phyloP scores from a whole-genome alignment of 2,113 vertebrate genomes.

The Genyomyrus donnyi region DNA sequence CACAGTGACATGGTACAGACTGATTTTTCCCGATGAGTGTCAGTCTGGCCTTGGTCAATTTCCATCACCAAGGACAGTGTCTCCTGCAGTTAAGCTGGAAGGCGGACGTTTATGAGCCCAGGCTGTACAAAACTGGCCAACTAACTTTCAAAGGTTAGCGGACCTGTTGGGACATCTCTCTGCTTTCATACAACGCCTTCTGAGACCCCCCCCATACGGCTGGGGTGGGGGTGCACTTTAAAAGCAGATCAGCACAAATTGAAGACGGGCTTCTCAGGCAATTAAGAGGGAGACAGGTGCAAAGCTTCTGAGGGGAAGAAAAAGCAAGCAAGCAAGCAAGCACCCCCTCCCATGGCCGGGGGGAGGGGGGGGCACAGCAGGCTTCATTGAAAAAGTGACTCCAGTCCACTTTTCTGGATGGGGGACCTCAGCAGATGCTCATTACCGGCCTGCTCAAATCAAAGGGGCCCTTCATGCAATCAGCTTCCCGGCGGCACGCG shows the following conservation, averaged over 20 bases:
- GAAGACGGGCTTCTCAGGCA: slow-evolving; percentile 29
- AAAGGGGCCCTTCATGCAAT: slow-evolving; percentile 11
- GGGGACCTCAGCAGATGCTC: slow-evolving; percentile 26
- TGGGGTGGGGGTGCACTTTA: slow-evolving; percentile 19
- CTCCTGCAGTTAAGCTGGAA: neutral
- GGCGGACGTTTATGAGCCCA: neutral
- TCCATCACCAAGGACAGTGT: neutral
- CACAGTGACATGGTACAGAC: neutral
- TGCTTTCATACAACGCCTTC: slow-evolving; percentile 31
- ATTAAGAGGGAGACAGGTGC: slow-evolving; percentile 46
- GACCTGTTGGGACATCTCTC: slow-evolving; percentile 32
- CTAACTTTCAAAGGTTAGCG: neutral
- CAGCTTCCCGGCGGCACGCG: neutral
- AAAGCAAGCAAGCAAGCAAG: neutral
- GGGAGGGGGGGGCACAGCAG: neutral
- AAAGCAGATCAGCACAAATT: slow-evolving; percentile 30
- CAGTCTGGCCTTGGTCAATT: neutral
- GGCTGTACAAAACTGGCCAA: neutral
- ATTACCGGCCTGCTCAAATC: slow-evolving; percentile 19
- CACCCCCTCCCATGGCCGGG: neutral
- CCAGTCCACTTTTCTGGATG: slow-evolving; percentile 15
- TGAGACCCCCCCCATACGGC: slow-evolving; percentile 19
- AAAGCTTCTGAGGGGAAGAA: neutral
- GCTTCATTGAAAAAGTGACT: neutral
- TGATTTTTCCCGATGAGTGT: neutral